Evolutionary conservation across 2,888 invertebrate genomes (phyloP).

Genomic region (Myopa tessellatipennis): DNA sequence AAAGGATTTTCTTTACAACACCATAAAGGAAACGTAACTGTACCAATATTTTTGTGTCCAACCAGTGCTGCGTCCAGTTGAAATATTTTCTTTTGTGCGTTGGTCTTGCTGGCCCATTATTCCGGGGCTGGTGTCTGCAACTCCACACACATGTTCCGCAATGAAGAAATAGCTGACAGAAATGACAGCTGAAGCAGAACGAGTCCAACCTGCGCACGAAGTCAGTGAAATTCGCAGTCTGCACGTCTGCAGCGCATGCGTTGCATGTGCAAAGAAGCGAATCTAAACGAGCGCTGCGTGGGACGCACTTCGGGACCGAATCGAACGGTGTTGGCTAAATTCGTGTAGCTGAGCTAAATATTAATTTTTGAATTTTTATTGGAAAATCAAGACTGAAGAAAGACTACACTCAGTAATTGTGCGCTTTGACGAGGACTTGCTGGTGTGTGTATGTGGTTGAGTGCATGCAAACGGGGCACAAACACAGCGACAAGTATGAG

Average conservation of each 20-base stretch:
- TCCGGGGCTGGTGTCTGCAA: too few species aligned
- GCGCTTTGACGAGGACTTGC: too few species aligned
- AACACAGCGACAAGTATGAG: not conserved
- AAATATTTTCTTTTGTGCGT: too few species aligned
- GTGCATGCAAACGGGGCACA: not conserved
- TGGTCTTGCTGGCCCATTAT: too few species aligned
- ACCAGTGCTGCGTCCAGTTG: too few species aligned
- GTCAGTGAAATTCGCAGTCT: slow-evolving; percentile 12
- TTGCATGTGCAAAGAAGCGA: not conserved
- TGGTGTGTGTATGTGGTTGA: not conserved
- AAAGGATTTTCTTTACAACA: too few species aligned
- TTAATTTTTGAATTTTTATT: slow-evolving; percentile 17
- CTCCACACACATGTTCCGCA: too few species aligned
- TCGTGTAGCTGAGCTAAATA: slow-evolving; percentile 22
- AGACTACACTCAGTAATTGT: not conserved
- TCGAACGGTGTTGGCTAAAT: slow-evolving; percentile 1
- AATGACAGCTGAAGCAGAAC: not conserved
- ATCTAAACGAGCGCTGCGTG: not conserved
- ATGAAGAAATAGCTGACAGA: not conserved
- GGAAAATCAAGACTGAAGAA: not conserved
- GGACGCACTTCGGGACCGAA: not conserved
- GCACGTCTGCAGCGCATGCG: not conserved
- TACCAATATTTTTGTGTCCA: too few species aligned
- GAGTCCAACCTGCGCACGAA: not conserved
- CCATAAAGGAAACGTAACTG: too few species aligned